phyloP scores from a whole-genome alignment of 2,888 invertebrate genomes.

The Drosophila macrospina region DNA sequence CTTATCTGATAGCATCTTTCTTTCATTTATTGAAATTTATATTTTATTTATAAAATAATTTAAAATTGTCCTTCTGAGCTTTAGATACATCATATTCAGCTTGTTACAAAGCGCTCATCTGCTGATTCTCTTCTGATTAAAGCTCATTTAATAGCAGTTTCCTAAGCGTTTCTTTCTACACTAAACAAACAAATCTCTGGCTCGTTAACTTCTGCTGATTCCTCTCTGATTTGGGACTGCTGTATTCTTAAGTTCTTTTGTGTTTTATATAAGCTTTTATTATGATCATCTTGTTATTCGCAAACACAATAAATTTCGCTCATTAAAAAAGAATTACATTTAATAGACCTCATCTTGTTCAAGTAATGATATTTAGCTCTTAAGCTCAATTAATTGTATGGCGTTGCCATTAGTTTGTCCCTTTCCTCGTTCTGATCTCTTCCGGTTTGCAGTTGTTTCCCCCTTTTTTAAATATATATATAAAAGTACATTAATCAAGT shows the following conservation, averaged over 20 bases:
- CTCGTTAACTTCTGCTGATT: no score
- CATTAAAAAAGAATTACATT: no score
- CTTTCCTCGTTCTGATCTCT: slow-evolving; percentile 26
- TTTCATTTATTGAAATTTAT: no score
- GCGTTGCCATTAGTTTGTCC: no score
- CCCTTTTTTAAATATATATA: no score
- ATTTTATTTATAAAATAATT: not conserved
- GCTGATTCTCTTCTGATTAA: not conserved
- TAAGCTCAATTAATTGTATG: slow-evolving; percentile 7
- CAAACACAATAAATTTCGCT: no score
- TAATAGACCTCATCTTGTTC: no score
- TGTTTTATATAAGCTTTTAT: no score
- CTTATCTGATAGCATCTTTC: no score
- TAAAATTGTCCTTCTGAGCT: not conserved
- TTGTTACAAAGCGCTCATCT: not conserved
- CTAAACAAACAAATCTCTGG: not conserved
- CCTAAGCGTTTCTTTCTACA: not conserved
- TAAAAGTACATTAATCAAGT: slow-evolving; percentile 58
- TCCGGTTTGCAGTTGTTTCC: slow-evolving; percentile 45
- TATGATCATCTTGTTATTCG: no score
- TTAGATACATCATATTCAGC: not conserved
- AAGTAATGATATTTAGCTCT: slow-evolving; percentile 14
- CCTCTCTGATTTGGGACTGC: no score
- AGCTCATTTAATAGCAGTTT: not conserved
- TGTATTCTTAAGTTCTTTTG: no score